Evolutionary conservation across 2,113 vertebrate genomes (phyloP).

Genomic region (Fregetta grallaria): DNA sequence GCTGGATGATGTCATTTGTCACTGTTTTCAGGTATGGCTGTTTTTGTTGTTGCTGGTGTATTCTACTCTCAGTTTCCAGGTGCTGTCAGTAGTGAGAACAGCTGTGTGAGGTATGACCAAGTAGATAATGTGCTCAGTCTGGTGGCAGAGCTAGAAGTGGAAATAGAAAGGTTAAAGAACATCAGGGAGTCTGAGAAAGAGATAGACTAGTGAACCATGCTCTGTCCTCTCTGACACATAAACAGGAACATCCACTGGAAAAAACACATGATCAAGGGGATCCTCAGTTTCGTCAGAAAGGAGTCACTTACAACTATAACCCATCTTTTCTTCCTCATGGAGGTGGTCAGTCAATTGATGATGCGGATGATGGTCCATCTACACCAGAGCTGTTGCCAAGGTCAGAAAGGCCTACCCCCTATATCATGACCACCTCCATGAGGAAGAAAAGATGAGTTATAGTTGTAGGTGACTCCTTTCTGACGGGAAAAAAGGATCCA

Average conservation of each 20-base stretch:
- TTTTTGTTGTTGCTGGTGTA: not conserved
- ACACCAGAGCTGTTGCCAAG: not conserved
- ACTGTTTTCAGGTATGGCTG: not conserved
- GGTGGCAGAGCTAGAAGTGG: not conserved
- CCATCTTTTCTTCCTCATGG: too few species aligned
- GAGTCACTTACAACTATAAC: too few species aligned
- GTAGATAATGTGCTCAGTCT: not conserved
- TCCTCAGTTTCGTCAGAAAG: too few species aligned
- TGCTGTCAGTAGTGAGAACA: rapidly evolving
- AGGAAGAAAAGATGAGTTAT: not conserved
- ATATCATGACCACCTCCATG: rapidly evolving
- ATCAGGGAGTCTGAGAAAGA: not conserved
- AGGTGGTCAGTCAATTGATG: not conserved
- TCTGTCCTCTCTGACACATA: not conserved
- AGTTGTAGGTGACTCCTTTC: not conserved
- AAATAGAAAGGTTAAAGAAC: not conserved
- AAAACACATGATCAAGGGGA: not conserved
- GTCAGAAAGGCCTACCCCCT: not conserved
- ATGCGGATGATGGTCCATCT: not conserved
- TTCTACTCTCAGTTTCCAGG: not conserved
- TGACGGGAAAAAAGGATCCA: not conserved
- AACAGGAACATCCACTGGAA: not conserved
- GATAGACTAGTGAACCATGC: not conserved
- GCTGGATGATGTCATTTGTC: not conserved
- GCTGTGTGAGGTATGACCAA: not conserved